Evolutionary conservation across 2,888 invertebrate genomes (phyloP), one percentile per base, ranked within the genome.

Genomic region (Mythimna lalbum): DNA sequence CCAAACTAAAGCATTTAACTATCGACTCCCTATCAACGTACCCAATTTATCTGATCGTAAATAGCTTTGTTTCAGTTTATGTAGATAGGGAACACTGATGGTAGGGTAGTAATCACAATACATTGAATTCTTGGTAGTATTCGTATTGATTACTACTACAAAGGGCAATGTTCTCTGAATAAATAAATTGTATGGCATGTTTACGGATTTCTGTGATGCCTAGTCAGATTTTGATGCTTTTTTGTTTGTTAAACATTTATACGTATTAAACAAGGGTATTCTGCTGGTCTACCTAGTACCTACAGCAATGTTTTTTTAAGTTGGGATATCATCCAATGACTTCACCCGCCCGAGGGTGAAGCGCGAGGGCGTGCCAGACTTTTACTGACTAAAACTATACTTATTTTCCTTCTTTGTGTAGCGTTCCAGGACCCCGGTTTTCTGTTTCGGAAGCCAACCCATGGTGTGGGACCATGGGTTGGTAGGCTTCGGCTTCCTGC

Each of bases 1-100:
- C 61, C 36, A 57, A 67, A 72, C 61, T 80, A 52, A 64, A 77
- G 67, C 78, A 59, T 77, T 67, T 57, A 62, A 67, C 70, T 76
- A 76, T 52, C 66, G 50, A 52, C 39, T 55, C 21, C 39, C 61
- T 70, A 62, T 55, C 53, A 56, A 71, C 64, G 57, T 9, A 57
- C 23, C 61, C 21, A 67, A 57, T 69, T 50, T 23, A 76, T 63
- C 56, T 49, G 66, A 64, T 67, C 77, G 63, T 57, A 50, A 78
- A 78, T 66, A 67, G 63, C 55, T 65, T 63, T 74, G 61, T 80
- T 77, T 64, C 17, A 50, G 43, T 12, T 63, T 68, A 62, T 77
- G 80, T 77, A 69, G 43, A 77, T 62, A 62, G 43, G n/a, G 49
- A 62, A 80, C 75, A n/a, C 56, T 27, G 50, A 64, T 56, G 59